Evolutionary conservation across 1,140 invertebrate species (phyloP).

Genomic region (Meloidogyne hapla): DNA sequence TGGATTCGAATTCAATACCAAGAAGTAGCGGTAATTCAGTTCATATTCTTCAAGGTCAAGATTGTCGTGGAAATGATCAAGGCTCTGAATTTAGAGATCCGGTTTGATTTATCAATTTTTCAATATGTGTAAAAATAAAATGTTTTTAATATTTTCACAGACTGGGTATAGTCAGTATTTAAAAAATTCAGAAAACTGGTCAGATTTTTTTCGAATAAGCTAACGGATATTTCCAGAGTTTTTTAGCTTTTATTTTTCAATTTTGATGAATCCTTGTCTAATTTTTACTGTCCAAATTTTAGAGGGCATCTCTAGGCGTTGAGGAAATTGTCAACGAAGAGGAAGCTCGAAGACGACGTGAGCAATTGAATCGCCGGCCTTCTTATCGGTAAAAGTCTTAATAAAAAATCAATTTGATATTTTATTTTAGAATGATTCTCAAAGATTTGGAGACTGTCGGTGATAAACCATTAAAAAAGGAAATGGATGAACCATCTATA

Average conservation of each 20-base stretch:
- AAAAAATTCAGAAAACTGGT: no score
- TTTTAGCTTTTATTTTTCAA: no score
- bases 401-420: neutral
- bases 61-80: neutral
- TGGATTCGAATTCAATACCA: neutral
- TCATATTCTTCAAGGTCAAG: neutral
- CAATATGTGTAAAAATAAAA: no score
- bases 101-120: neutral
- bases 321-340: constrained; percentile 50
- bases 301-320: constrained; percentile 22
- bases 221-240: no score
- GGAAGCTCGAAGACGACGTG: constrained; percentile 46
- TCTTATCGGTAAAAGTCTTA: constrained; percentile 39
- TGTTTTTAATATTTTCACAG: no score
- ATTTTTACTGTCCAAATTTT: neutral
- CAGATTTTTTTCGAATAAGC: no score
- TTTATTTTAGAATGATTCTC: constrained; percentile 46
- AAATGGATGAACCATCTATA: constrained; percentile 34
- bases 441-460: constrained; percentile 54
- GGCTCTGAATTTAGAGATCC: neutral
- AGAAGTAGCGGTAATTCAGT: no score
- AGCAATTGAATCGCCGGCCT: constrained; percentile 49
- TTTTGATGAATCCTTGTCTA: neutral
- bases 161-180: no score
- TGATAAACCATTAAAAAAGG: constrained; percentile 52